Evolutionary conservation across 2,888 invertebrate species (phyloP).

Genomic region (Emmelina monodactyla): DNA sequence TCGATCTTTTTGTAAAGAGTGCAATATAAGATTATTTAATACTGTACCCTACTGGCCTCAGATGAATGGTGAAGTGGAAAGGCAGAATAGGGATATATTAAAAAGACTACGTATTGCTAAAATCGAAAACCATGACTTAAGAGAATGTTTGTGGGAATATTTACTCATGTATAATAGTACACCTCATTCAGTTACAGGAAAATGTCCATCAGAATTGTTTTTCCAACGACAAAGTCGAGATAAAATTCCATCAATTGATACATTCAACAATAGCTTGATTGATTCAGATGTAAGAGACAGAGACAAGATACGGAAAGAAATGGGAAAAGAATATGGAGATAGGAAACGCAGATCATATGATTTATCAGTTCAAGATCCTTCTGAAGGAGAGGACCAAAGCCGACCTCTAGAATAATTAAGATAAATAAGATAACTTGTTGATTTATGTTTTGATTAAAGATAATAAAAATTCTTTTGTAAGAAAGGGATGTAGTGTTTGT

Average conservation of each 20-base stretch:
- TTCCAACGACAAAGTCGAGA: background rate
- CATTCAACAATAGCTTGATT: background rate
- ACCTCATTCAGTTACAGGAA: background rate
- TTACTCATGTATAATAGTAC: background rate
- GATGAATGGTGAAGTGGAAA: background rate
- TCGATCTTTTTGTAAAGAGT: background rate
- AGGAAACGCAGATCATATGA: background rate
- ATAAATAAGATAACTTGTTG: too few species aligned
- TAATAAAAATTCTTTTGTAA: too few species aligned
- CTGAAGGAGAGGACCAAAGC: too few species aligned
- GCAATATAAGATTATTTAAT: conserved; percentile 1
- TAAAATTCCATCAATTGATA: background rate
- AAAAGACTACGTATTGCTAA: background rate
- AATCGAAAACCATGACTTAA: background rate
- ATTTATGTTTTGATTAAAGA: too few species aligned
- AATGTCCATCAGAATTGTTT: background rate
- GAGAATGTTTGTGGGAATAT: background rate
- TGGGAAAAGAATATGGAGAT: background rate
- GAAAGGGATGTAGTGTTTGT: too few species aligned
- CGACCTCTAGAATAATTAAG: too few species aligned
- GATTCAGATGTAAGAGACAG: background rate
- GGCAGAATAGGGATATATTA: background rate
- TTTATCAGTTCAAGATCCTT: too few species aligned
- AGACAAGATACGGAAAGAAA: background rate
- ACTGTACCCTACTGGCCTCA: too few species aligned